Evolutionary conservation across 2,113 vertebrate genomes (phyloP).

Genomic region (Pseudolaguvia tuberculata): DNA sequence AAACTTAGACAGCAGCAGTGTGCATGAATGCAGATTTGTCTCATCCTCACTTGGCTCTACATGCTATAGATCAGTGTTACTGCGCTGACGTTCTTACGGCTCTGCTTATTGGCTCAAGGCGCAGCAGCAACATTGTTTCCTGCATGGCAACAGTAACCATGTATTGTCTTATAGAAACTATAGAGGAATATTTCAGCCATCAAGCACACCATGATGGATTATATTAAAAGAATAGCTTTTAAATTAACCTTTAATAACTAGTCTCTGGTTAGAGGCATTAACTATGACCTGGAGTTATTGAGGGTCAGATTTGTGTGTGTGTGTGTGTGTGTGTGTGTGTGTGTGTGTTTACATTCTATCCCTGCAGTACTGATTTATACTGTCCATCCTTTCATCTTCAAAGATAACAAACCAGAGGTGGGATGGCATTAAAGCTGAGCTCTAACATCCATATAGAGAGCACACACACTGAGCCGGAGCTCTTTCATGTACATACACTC

Average conservation of each 20-base stretch:
- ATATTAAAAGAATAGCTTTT: constrained; percentile 34
- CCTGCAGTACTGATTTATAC: constrained; percentile 41
- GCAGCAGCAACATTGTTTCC: constrained; percentile 59
- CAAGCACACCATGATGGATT: constrained; percentile 55
- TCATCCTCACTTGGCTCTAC: constrained; percentile 51
- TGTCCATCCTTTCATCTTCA: constrained; percentile 49
- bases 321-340: constrained; percentile 38
- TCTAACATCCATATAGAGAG: constrained; percentile 19
- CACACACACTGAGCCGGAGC: constrained; percentile 4
- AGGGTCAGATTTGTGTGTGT: constrained; percentile 32
- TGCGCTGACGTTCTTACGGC: constrained; percentile 54
- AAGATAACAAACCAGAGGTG: constrained; percentile 43
- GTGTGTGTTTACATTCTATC: constrained; percentile 6
- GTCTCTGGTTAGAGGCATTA: not conserved
- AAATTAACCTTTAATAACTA: constrained; percentile 15
- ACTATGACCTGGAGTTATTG: constrained; percentile 1
- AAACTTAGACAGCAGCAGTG: not conserved
- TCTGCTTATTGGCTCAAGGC: constrained; percentile 63
- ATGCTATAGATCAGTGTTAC: constrained; percentile 68
- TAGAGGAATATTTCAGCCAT: constrained; percentile 55
- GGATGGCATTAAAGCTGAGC: constrained; percentile 28
- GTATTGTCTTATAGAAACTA: constrained; percentile 60
- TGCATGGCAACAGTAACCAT: constrained; percentile 76
- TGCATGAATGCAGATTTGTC: constrained; percentile 55
- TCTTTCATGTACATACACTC: constrained; percentile 17